A percentile compares a stretch with the other conserved stretches of the same genome.
These are phyloP conservation scores for Perithous albicinctus DNA, from an alignment of 2,888 invertebrate genomes.

Conservation along the genomic window DNA sequence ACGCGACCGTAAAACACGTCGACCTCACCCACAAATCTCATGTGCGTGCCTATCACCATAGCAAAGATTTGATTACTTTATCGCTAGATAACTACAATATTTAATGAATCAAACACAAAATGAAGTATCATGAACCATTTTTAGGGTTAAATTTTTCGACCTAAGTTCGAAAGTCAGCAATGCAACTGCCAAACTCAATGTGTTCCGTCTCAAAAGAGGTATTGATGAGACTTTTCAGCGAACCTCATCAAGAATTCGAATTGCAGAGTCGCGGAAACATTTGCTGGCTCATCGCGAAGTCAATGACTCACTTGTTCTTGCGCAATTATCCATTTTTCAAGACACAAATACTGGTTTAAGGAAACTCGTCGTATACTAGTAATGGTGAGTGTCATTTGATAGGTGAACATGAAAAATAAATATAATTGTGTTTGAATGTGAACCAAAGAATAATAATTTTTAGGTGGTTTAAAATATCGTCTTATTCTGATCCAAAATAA, in stretches of 20 bases:
- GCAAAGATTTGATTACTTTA: slow-evolving; percentile 27
- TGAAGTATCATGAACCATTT: neutral
- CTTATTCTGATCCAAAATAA: no score
- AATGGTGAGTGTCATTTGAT: neutral
- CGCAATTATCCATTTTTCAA: neutral
- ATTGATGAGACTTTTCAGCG: slow-evolving; percentile 35
- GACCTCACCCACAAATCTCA: slow-evolving; percentile 50
- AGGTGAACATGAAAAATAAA: neutral
- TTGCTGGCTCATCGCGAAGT: slow-evolving; percentile 19
- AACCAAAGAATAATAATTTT: neutral
- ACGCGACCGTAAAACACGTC: slow-evolving; percentile 53
- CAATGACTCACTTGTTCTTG: slow-evolving; percentile 1
- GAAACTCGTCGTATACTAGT: neutral
- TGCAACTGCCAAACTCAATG: slow-evolving; percentile 38
- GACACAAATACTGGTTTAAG: neutral
- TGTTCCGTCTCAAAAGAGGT: neutral
- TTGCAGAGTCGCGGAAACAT: slow-evolving; percentile 37
- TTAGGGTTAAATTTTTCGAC: neutral
- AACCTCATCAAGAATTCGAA: slow-evolving; percentile 47
- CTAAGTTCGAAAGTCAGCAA: slow-evolving; percentile 42
- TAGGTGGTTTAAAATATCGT: no score
- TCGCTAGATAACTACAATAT: slow-evolving; percentile 29
- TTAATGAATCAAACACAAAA: slow-evolving; percentile 13
- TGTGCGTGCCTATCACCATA: slow-evolving; percentile 33
- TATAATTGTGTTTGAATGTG: neutral